Base-by-base conservation (phyloP, 2,113 vertebrate species). In the Peromyscus leucopus region DNA sequence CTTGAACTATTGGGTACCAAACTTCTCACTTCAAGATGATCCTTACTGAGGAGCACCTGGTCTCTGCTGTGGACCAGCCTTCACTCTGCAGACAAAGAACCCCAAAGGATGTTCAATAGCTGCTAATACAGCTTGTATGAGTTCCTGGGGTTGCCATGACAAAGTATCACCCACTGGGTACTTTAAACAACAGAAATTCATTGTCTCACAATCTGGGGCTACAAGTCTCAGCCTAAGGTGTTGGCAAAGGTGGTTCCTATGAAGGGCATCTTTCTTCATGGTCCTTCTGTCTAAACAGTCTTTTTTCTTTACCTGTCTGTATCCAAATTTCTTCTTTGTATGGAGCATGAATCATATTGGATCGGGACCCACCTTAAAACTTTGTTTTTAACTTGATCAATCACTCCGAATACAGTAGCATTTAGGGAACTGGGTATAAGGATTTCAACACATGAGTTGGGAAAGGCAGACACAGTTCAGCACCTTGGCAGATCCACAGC, bases 381-480 rank as follows among this genome's bases (percentile, higher is more conserved):
- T 15, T 93, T 36, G n/a, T 85, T 90, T 90, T 90, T 92, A 94
- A 86, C 36, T 39, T 24, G 67, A 75, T 48, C 36, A 19, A 79
- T 55, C n/a, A 16, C 63, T 96, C 59, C 16, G 65, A 83, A 91
- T 46, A 15, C 15, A 46, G 13, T 85, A 24, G 13, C 55, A 55
- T 76, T 83, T 51, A 48, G n/a, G 87, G 57, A 42, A 24, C 55
- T 89, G 19, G 22, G 12, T 8, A 3, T 74, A 69, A 39, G 39
- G 11, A 65, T 48, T 13, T 36, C 33, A 67, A 48, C 17, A 19
- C 55, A 13, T 2, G 42, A 76, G 39, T 8, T 94, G 55, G 13
- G 42, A 42, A 55, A 59, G n/a, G 16, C 5, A 48, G 4, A 71
- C 6, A 3, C 12, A 39, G 8, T 86, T 85, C 59, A 59, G 33